Evolutionary conservation across 2,888 invertebrate genomes (phyloP), one percentile per base, ranked within the genome.

Genomic region (Euclidia mi): DNA sequence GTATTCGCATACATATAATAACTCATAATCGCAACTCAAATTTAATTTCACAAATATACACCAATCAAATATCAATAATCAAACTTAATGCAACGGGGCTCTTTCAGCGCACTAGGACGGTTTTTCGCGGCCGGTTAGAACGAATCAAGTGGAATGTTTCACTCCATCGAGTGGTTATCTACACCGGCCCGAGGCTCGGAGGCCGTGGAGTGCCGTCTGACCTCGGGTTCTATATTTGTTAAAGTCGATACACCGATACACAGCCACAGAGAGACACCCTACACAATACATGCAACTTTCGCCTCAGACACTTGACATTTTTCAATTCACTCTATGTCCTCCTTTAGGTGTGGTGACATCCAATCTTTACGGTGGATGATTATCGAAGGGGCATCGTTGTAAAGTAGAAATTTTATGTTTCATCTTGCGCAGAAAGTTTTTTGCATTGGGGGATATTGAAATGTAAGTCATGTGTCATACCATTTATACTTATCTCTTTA

Each of bases 121-220:
- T 28, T 56, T 69, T 68, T 62, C 63, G 62, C 64, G 56, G 67
- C 65, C 47, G 31, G 17, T 35, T 29, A 25, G 79, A 83, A 85
- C 84, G 80, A 85, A 83, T 86, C 81, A 84, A 78, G 75, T 74
- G 76, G 77, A 83, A 81, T 79, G 79, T 82, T 80, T 78, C 79
- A 78, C 80, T 79, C 76, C 73, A 79, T 79, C 72, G 59, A 71
- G 63, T 73, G 64, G 58, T 65, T 67, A 72, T 75, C 78, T 76
- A 65, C 71, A 67, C 61, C 52, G 48, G 64, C 77, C 75, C 76
- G 75, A 67, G 64, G 57, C 70, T 74, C 73, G 59, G 58, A 62
- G 55, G 72, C 77, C 67, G 65, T 72, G 63, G 65, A 76, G 71
- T 63, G 71, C 50, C 65, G 67, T 49, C 78, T 76, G 78, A 79